These are phyloP conservation scores for Apodemus agrarius DNA, from an alignment of 2,797 vertebrate species.

Conservation along the genomic window DNA sequence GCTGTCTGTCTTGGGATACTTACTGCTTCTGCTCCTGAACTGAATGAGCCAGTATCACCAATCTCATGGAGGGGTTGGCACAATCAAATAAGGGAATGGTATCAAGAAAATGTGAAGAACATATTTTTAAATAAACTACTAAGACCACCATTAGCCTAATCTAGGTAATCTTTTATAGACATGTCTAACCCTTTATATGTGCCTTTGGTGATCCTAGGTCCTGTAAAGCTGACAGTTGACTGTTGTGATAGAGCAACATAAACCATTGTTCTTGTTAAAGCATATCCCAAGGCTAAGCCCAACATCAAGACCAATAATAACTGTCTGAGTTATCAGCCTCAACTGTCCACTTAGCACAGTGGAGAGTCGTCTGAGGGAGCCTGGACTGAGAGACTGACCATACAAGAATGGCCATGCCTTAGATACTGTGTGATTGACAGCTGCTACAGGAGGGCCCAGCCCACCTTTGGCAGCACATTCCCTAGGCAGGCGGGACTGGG, in stretches of 20 bases:
- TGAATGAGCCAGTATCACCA: background rate
- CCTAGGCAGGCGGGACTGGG: background rate
- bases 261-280: background rate
- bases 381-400: background rate
- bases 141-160: background rate
- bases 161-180: background rate
- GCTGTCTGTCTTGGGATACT: background rate
- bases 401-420: background rate
- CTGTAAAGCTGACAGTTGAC: background rate
- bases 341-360: background rate
- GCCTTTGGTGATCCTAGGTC: background rate
- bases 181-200: background rate
- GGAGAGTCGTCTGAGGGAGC: background rate
- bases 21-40: background rate
- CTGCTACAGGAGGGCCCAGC: background rate
- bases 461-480: background rate
- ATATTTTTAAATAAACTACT: background rate
- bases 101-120: constrained; percentile 7
- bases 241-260: background rate
- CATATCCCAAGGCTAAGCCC: background rate
- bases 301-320: background rate
- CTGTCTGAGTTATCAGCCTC: background rate
- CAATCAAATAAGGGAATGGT: background rate
- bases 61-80: background rate
- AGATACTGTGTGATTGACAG: background rate